A percentile compares a stretch with the other conserved stretches of the same genome.
Conservation (phyloP, 2,113 vertebrate species). For the Argyrosomus japonicus region DNA sequence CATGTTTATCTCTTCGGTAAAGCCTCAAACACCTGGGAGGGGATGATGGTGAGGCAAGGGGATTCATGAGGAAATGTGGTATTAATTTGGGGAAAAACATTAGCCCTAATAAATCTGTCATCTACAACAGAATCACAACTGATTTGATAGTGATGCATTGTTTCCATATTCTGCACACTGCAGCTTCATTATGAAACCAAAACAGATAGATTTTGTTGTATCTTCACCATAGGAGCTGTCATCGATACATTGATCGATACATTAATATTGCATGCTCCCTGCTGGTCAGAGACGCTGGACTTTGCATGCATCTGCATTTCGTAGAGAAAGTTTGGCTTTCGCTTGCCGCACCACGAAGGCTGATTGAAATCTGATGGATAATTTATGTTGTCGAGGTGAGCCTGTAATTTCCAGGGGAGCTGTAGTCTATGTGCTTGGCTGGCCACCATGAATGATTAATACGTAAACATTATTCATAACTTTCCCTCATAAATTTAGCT, state of each 20-base stretch:
- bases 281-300: slow-evolving; percentile 13
- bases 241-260: not conserved
- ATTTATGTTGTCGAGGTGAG: slow-evolving; percentile 72
- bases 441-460: slow-evolving; percentile 78
- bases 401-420: slow-evolving; percentile 71
- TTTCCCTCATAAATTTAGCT: slow-evolving; percentile 68
- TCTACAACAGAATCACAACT: not conserved
- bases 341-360: not conserved
- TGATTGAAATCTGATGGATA: slow-evolving; percentile 72
- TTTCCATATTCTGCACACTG: not conserved
- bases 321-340: not conserved
- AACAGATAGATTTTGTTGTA: not conserved
- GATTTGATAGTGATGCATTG: not conserved
- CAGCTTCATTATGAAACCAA: not conserved
- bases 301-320: slow-evolving; percentile 13
- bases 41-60: not conserved
- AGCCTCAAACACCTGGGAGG: not conserved
- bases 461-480: slow-evolving; percentile 79
- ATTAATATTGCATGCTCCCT: not conserved
- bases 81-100: not conserved
- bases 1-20: not conserved
- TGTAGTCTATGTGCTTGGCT: slow-evolving; percentile 54
- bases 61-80: not conserved
- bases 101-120: not conserved
- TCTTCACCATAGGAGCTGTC: slow-evolving; percentile 4